A percentile compares a stretch with the other conserved stretches of the same genome.
phyloP scores from a whole-genome alignment of 2,888 invertebrate species.

The Himalopsyche kuldschensis region DNA sequence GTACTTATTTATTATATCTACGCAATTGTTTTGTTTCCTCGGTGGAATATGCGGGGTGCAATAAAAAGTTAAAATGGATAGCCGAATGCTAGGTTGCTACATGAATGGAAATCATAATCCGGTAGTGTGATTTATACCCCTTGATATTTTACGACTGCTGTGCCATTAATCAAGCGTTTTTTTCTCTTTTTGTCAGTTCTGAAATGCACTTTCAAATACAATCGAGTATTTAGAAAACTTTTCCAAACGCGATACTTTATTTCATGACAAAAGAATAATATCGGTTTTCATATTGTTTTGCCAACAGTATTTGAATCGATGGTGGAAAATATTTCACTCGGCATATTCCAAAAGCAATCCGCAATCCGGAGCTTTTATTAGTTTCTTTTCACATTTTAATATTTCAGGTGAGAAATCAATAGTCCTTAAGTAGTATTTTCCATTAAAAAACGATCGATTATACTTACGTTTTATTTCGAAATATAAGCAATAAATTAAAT shows the following conservation, averaged over 20 bases:
- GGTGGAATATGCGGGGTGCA: background rate
- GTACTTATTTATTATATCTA: no score
- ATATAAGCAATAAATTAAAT: no score
- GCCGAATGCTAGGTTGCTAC: background rate
- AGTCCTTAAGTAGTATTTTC: no score
- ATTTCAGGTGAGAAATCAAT: no score
- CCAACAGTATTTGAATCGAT: background rate
- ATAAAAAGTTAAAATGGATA: background rate
- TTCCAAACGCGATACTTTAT: background rate
- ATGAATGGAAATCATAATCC: constrained; percentile 15
- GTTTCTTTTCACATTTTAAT: no score
- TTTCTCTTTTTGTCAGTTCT: background rate
- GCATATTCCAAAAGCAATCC: no score
- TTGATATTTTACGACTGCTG: constrained; percentile 21
- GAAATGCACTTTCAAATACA: background rate
- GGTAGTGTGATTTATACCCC: constrained; percentile 25
- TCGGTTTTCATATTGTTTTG: background rate
- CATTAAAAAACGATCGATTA: no score
- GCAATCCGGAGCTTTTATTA: no score
- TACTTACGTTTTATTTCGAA: no score
- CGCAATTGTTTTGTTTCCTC: no score
- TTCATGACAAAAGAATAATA: background rate
- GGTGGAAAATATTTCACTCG: no score
- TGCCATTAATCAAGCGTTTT: constrained; percentile 26
- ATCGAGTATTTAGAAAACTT: background rate